Base-by-base conservation (phyloP, 2,113 vertebrate species). In the Pampusana beccarii region DNA sequence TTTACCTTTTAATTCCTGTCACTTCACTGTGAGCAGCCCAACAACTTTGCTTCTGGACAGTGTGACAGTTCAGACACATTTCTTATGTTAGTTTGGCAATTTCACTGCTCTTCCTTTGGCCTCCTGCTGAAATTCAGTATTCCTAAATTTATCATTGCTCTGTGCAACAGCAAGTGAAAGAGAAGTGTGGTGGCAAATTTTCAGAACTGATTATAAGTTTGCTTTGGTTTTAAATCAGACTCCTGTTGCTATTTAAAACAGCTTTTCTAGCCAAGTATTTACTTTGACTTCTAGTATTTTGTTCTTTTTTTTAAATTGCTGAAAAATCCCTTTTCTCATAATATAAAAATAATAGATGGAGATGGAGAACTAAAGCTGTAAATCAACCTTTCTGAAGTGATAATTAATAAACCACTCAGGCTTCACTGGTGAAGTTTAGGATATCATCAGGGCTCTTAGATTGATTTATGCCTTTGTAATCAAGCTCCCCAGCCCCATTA, bases 361-460 rank as follows among this genome's bases (percentile, higher is more conserved):
- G 58, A 82, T 56, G 69, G 19, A 89, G 70, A 93, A 78, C 48
- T 80, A 82, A 91, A 93, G 77, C 78, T 82, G 57, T 73, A 85
- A 95, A 86, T 80, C 84, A 95, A 53, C 77, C 77, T 86, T 92
- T 92, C 92, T 82, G 95, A 83, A 92, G 74, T 44, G 77, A 96
- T 96, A 97, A 95, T 91, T 93, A 95, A 95, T 92, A 93, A 96
- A 86, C 53, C 80, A 92, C 62, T 95, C 33, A 50, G 74, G 46
- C 50, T 90, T 81, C 57, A 51, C 25, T 77, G 70, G 16, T 82
- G 44, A 92, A 86, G 54, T 82, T 90, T 21, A 82, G 88, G 80
- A 90, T 88, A 96, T 91, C 65, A 87, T 89, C 80, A 85, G 54
- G 42, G 56, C 29, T 74, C 65, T 58, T 69, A 54, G 58, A 92